These are phyloP conservation scores for Drosophila grimshawi DNA, from an alignment of 1,140 invertebrate species.

Conservation along the genomic window DNA sequence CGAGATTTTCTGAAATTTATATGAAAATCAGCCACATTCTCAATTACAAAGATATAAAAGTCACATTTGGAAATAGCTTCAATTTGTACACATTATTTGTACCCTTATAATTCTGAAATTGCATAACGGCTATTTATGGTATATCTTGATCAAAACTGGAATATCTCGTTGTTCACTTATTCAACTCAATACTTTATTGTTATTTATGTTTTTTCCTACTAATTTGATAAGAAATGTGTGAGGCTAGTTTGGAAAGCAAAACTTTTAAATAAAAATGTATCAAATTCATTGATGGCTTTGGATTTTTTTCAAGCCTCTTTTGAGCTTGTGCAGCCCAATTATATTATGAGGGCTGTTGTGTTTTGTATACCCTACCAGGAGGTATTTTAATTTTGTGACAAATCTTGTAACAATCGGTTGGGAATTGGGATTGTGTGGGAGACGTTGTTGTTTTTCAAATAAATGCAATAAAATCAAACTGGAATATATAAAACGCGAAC, in stretches of 20 bases:
- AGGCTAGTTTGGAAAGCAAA: constrained; percentile 12
- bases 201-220: constrained; percentile 4
- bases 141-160: neutral
- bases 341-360: constrained; percentile 25
- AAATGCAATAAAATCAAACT: too few species aligned
- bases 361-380: neutral
- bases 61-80: too few species aligned
- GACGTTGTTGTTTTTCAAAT: too few species aligned
- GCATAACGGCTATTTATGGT: neutral
- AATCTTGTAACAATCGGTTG: neutral
- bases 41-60: too few species aligned
- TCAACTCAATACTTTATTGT: neutral
- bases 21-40: too few species aligned
- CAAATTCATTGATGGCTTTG: constrained; percentile 45
- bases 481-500: too few species aligned
- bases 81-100: neutral
- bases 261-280: constrained; percentile 33
- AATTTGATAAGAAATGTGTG: constrained; percentile 9
- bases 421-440: too few species aligned
- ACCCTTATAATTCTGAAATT: constrained; percentile 4
- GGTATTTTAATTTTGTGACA: neutral
- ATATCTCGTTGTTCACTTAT: neutral
- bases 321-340: constrained; percentile 29
- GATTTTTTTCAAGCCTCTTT: constrained; percentile 3
- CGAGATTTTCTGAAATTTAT: too few species aligned